Evolutionary conservation across 1,140 invertebrate species (phyloP), one percentile per base, ranked within the genome.

Genomic region (Prorops nasuta): DNA sequence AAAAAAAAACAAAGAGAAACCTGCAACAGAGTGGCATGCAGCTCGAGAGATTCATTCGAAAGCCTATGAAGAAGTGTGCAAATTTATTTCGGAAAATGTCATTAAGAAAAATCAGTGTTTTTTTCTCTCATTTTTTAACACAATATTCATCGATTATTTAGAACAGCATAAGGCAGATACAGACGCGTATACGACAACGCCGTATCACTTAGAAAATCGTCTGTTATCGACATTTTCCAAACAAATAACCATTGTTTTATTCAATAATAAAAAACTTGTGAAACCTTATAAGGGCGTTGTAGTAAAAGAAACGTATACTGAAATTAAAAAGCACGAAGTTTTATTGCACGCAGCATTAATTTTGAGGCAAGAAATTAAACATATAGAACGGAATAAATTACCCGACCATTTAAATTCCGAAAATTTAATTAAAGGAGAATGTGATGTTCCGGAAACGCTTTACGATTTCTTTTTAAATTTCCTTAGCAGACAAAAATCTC

Each of bases 401-500:
- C 56, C 34, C n/a, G 4, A 53, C 19, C 9, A 53, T 50, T 44
- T 59, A 18, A 51, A 53, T 8, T 21, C 38, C 9, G 6, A 48
- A 21, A 6, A 59, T 36, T 47, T 62, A 44, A 28, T 53, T 40
- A 31, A 44, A 36, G 56, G 59, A 19, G 56, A 62, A 54, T 51
- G 46, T 39, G 50, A 49, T 18, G 39, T 51, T 41, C 53, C 50
- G 31, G 20, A 47, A 45, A n/a, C 32, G 31, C 22, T 59, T 32
- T 40, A 18, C 14, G 53, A 56, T 18, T 62, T 62, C 49, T 60
- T 42, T 46, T 12, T 20, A 43, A 41, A 42, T 15, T 20, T 36
- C 12, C 16, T 45, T 9, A 21, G 34, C 10, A 10, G 42, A 10
- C 12, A 10, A 20, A 21, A 10, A 17, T 38, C 10, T 37, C 34